Evolutionary conservation across 1,140 invertebrate genomes (phyloP), one percentile per base, ranked within the genome.

Genomic region (Halyomorpha halys): DNA sequence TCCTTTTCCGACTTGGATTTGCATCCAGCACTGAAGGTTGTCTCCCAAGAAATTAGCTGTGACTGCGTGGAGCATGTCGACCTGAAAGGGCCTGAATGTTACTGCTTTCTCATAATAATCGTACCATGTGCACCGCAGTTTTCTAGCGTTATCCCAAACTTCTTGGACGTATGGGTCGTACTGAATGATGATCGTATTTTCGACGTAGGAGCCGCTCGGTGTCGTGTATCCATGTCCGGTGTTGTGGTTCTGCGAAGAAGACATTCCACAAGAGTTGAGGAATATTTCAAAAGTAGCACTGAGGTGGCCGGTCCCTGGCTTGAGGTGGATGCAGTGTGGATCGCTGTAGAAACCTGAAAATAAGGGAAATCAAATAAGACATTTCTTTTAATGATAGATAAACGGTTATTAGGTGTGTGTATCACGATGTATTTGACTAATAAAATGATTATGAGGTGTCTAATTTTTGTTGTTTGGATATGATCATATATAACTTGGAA

Each of bases 41-140:
- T 96, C 93, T 0, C 93, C 93, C 49, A 91, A 91, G 72, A 96
- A 96, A 70, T 95, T 91, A 2, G 92, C 91, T 27, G 91, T 76
- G 3, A 96, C 91, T 1, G 94, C 91, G 73, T 96, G 91, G 64
- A 96, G 72, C 91, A 95, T 96, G 73, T 96, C 93, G 1, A 96
- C 93, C 0, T 91, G 91, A 82, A 96, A 95, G 0, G 92, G 91
- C 54, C 91, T 77, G 78, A 96, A 96, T 0, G 92, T 94, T 0
- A 96, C 92, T 0, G 91, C 90, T 72, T 96, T 96, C 76, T 96
- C 92, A 72, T 96, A 96, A 67, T 94, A 86, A 74, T 96, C 92
- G 70, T 96, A 91, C 93, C 93, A 96, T 0, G 91, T 95, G 75
- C 93, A 95, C 2, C 92, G 81, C 6, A 96, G 71, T 74, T 94